Conservation (phyloP, 2,888 invertebrate species). For the Drepana falcataria region DNA sequence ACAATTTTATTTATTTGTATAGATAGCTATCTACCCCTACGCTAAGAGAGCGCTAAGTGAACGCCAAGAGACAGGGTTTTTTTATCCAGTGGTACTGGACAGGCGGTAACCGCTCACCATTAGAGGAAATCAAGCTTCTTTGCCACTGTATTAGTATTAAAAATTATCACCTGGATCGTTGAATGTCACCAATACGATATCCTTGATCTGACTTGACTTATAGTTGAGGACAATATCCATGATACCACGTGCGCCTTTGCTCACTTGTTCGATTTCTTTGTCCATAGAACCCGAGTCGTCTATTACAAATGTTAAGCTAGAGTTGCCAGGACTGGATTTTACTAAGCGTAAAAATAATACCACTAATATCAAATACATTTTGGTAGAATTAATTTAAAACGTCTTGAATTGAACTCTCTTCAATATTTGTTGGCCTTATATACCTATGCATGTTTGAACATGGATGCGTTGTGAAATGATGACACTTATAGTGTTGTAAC, state of each 20-base stretch:
- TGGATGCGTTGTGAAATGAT: too few relatives aligned
- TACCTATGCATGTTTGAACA: not conserved
- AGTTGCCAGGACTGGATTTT: constrained; percentile 5
- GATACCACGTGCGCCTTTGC: constrained; percentile 17
- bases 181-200: constrained; percentile 36
- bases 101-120: too few relatives aligned
- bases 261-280: constrained; percentile 25
- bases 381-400: not conserved
- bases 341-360: not conserved
- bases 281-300: constrained; percentile 32
- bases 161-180: constrained; percentile 33
- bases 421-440: not conserved
- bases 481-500: too few relatives aligned
- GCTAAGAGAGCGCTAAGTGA: too few relatives aligned
- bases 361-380: not conserved
- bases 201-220: constrained; percentile 24
- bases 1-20: too few relatives aligned
- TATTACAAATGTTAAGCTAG: constrained; percentile 31
- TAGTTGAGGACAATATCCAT: constrained; percentile 22
- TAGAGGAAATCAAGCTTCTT: too few relatives aligned
- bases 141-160: too few relatives aligned
- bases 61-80: too few relatives aligned
- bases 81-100: too few relatives aligned
- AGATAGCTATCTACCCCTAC: too few relatives aligned
- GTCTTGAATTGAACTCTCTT: not conserved